Percentiles rank a stretch among this genome's conserved stretches.
Evolutionary conservation across 2,888 invertebrate genomes (phyloP).

Genomic region (Scaptomyza tumidula): DNA sequence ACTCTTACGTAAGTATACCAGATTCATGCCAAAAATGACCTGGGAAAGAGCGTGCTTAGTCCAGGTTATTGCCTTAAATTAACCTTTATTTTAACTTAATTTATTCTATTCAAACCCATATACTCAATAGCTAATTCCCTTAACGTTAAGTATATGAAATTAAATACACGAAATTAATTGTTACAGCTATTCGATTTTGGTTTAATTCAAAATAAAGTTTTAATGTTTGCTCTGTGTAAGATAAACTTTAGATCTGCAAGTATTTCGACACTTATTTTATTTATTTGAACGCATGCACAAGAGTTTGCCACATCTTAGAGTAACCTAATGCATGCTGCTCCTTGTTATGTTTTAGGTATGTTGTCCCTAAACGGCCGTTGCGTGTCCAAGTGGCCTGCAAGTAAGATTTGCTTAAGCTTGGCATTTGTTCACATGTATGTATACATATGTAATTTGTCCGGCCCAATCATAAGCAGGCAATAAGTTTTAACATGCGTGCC

Average conservation of each 20-base stretch:
- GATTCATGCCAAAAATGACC: too few species aligned
- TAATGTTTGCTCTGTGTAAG: not conserved
- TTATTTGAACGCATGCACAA: not conserved
- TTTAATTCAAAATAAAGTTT: not conserved
- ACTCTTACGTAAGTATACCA: too few species aligned
- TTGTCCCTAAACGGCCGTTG: slow-evolving; percentile 52
- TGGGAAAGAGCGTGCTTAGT: too few species aligned
- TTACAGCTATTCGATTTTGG: too few species aligned
- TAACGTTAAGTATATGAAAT: too few species aligned
- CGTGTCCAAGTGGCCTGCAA: slow-evolving; percentile 67
- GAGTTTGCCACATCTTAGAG: too few species aligned
- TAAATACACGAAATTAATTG: too few species aligned
- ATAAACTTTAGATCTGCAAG: not conserved
- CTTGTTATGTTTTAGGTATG: slow-evolving; percentile 17
- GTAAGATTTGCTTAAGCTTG: slow-evolving; percentile 44
- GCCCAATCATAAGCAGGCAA: not conserved
- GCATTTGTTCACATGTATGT: too few species aligned
- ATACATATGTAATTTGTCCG: slow-evolving; percentile 14
- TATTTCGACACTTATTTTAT: not conserved
- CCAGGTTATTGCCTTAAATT: too few species aligned
- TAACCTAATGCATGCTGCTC: slow-evolving; percentile 7
- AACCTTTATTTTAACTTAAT: too few species aligned
- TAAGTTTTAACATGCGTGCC: slow-evolving; percentile 13
- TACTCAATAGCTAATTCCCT: too few species aligned
- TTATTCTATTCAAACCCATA: too few species aligned